Percentiles rank a stretch among this genome's conserved stretches.
These are phyloP conservation scores for Porites rus DNA, from an alignment of 92 coral and sea anemone genomes.

Conservation along the genomic window DNA sequence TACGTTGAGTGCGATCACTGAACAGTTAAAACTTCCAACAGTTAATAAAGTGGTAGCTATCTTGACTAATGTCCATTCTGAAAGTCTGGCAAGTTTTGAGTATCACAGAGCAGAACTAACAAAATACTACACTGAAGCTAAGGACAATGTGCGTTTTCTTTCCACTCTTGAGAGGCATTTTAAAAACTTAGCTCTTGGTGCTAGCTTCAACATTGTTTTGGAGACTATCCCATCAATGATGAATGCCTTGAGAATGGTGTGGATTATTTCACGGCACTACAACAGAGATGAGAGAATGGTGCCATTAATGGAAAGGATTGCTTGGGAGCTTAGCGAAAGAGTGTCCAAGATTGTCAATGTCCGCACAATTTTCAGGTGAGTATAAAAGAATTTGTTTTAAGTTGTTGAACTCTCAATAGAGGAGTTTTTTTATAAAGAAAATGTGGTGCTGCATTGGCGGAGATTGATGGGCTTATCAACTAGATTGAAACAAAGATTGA, in stretches of 20 bases:
- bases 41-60: constrained; percentile 93
- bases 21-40: constrained; percentile 94
- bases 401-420: too few relatives aligned
- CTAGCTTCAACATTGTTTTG: constrained; percentile 94
- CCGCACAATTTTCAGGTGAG: constrained; percentile 94
- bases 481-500: too few relatives aligned
- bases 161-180: constrained; percentile 98
- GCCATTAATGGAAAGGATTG: constrained; percentile 99
- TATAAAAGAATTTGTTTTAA: not conserved
- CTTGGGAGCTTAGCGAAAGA: constrained; percentile 99
- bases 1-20: constrained; percentile 94
- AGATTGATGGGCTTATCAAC: too few relatives aligned
- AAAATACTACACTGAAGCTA: constrained; percentile 96
- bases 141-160: constrained; percentile 96
- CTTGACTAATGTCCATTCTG: constrained; percentile 82
- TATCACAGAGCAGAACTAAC: constrained; percentile 96
- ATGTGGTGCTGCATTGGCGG: too few relatives aligned
- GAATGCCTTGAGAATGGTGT: constrained; percentile 99
- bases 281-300: constrained; percentile 99
- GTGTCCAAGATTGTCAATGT: constrained; percentile 95
- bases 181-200: constrained; percentile 97
- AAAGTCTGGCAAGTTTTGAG: constrained; percentile 91
- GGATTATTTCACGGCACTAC: constrained; percentile 98
- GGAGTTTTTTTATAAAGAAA: too few relatives aligned
- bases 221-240: constrained; percentile 99